Base-by-base conservation (phyloP, 1,140 invertebrate genomes). In the Campoletis sonorensis region DNA sequence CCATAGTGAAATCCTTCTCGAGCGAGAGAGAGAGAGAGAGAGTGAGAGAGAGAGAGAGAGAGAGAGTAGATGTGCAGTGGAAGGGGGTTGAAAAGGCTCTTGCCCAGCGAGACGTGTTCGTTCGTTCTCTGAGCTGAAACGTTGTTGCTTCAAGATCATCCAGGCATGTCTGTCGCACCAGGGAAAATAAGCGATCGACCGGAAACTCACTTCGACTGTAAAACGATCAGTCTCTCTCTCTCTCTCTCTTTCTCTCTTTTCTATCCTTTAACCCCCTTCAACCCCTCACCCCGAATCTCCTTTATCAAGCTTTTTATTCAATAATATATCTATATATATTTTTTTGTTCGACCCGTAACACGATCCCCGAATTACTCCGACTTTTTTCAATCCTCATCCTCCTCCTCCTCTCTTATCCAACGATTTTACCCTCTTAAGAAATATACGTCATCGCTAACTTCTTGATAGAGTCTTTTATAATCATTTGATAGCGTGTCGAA, bases 191-290 rank as follows among this genome's bases (percentile, higher is more conserved):
- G 51, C 75, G 75, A 64, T 54, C 75, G 37, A 64, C 75, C 75
- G 75, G 75, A 77, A 77, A 54, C 75, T 77, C 75, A 77, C 75
- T 77, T 77, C 75, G 75, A 77, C 75, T 77, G 75, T 77, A 64
- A 77, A 77, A 77, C 75, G 75, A 77, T 77, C 75, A 77, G 37
- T 40, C 75, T 54, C 45, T 26, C 49, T 23, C 75, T 27, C 54
- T 13, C 40, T 23, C 75, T 27, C 54, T 40, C 75, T 54, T 26
- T 26, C 49, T 23, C 75, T 27, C 54, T 13, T 64, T 23, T 70
- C 2, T n/a, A 13, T 33, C 26, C 67, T 3, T 8, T n/a, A 54
- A 4, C 15, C 40, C 21, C 71, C 18, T 2, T 33, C 30, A 33
- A 33, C 71, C 37, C 15, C 40, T 1, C 40, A 7, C 11, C 33